Conservation (phyloP, 2,797 vertebrate species). For the Pangasius djambal region DNA sequence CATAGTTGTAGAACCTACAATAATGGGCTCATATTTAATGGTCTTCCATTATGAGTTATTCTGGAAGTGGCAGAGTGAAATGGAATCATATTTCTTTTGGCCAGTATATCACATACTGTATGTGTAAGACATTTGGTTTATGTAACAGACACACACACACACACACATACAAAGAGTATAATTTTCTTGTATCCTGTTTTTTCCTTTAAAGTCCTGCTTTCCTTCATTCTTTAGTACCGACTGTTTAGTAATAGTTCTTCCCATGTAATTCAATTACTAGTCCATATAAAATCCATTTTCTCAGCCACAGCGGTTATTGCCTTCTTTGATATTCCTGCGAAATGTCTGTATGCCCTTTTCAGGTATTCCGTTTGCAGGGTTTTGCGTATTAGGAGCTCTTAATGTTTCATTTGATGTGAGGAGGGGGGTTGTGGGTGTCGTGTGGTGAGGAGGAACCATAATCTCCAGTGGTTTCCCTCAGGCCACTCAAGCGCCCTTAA, state of each 20-base stretch:
- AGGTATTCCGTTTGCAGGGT: constrained; percentile 33
- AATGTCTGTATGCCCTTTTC: constrained; percentile 35
- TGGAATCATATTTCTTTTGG: not conserved
- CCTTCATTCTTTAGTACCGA: not conserved
- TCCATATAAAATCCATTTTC: constrained; percentile 17
- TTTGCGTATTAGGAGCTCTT: constrained; percentile 26
- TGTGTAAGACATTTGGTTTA: constrained; percentile 9
- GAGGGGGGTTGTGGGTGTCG: not conserved
- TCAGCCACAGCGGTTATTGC: constrained; percentile 17
- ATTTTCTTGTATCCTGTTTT: constrained; percentile 17
- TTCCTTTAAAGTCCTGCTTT: constrained; percentile 15
- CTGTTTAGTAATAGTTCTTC: constrained; percentile 29
- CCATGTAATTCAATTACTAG: constrained; percentile 33
- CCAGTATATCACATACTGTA: not conserved
- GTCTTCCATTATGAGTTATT: constrained; percentile 11
- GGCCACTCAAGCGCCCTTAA: not conserved
- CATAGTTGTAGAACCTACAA: not conserved
- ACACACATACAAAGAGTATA: not conserved
- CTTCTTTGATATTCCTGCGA: constrained; percentile 36
- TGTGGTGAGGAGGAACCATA: not conserved
- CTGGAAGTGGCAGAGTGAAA: constrained; percentile 23
- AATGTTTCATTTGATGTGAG: constrained; percentile 34
- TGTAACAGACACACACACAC: not conserved
- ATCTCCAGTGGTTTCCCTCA: constrained; percentile 28
- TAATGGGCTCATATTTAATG: not conserved